Evolutionary conservation across 30 jellyfish, hydroid and myxozoan genomes (phyloP).

Genomic region (Cassiopea andromeda): DNA sequence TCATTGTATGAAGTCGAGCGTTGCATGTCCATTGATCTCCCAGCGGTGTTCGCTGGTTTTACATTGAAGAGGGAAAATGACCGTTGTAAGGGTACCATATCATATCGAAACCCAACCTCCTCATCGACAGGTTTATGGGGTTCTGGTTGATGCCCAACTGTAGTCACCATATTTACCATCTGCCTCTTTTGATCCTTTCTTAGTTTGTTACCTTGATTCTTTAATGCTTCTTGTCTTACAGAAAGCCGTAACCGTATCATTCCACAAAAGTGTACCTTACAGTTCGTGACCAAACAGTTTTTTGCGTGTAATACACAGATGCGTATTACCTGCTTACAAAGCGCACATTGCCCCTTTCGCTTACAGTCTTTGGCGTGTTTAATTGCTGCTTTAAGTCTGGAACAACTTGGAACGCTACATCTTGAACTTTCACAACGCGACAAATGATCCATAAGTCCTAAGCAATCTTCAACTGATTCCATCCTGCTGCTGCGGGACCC

Average conservation of each 20-base stretch:
- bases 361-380: constrained; percentile 49
- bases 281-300: constrained; percentile 24
- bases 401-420: constrained; percentile 54
- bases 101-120: not conserved
- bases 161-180: not conserved
- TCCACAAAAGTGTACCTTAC: constrained; percentile 43
- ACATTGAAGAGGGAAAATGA: not conserved
- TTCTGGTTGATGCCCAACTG: not conserved
- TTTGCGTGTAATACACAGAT: constrained; percentile 58
- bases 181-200: not conserved
- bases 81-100: not conserved
- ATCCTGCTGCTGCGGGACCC: constrained; percentile 10
- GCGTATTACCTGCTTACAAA: constrained; percentile 47
- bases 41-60: not conserved
- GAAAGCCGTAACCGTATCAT: constrained; percentile 24
- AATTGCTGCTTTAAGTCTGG: constrained; percentile 14
- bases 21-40: not conserved
- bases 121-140: not conserved
- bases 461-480: constrained; percentile 37
- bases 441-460: constrained; percentile 46
- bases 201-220: not conserved
- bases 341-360: constrained; percentile 32
- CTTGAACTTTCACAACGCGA: constrained; percentile 21
- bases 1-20: not conserved
- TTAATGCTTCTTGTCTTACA: constrained; percentile 1